Percentiles rank a stretch among this genome's conserved stretches.
phyloP scores from a whole-genome alignment of 1,140 invertebrate genomes.

The Pachyrhynchus sulphureomaculatus region DNA sequence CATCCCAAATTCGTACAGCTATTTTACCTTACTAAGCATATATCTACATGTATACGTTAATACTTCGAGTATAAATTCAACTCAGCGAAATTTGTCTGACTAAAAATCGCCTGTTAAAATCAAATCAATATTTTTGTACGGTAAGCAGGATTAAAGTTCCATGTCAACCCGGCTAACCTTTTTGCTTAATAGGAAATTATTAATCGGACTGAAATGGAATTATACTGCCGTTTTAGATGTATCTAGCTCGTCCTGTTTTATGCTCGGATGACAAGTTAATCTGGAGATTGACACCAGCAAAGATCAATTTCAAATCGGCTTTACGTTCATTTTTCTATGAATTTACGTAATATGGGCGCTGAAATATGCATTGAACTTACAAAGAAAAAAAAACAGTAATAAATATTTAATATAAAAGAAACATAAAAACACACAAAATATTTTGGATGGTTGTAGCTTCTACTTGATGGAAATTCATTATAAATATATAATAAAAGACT shows the following conservation, averaged over 20 bases:
- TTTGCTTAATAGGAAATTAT: neutral
- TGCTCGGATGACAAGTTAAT: slow-evolving; percentile 1
- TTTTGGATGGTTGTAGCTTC: no score
- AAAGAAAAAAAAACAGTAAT: no score
- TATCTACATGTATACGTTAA: no score
- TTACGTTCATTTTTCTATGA: neutral
- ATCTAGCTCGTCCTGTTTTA: neutral
- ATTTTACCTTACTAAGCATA: no score
- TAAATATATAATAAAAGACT: no score
- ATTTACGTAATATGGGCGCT: neutral
- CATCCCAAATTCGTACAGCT: no score
- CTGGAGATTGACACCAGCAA: neutral
- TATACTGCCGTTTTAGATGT: neutral
- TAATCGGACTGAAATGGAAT: neutral
- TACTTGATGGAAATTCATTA: no score
- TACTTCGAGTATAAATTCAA: no score
- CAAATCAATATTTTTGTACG: slow-evolving; percentile 1
- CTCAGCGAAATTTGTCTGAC: no score
- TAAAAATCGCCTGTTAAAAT: neutral
- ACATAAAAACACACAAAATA: no score
- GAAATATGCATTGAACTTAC: no score
- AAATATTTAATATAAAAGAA: no score
- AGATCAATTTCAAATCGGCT: neutral
- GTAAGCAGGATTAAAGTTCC: neutral
- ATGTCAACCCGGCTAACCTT: neutral